Conservation (phyloP, 2,113 vertebrate genomes). For the Cinclus cinclus region DNA sequence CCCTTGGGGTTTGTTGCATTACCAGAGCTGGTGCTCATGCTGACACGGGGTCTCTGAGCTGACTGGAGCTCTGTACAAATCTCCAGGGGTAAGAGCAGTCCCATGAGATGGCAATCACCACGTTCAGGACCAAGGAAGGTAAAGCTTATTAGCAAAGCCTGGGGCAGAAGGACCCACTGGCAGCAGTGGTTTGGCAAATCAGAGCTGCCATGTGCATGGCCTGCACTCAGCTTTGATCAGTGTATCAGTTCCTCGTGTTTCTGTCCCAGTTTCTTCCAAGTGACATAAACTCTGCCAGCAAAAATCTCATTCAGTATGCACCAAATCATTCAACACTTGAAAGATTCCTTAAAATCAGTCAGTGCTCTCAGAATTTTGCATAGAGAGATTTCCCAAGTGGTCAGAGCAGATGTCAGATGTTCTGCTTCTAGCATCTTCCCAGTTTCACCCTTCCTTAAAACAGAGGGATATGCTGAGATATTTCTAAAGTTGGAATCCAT, state of each 20-base stretch:
- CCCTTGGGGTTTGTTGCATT: not conserved
- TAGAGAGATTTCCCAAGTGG: not conserved
- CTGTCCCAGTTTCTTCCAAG: not conserved
- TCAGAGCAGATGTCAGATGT: not conserved
- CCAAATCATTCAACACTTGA: not conserved
- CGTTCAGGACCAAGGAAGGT: not conserved
- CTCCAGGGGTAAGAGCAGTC: not conserved
- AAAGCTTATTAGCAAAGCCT: not conserved
- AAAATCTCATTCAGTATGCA: not conserved
- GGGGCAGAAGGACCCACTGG: not conserved
- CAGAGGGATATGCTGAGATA: not conserved
- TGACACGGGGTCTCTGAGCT: rapidly evolving
- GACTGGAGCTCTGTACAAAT: not conserved
- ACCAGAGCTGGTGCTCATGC: not conserved
- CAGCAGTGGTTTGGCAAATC: not conserved
- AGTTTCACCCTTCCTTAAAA: not conserved
- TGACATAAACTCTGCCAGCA: not conserved
- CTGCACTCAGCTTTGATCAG: not conserved
- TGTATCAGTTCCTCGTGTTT: not conserved
- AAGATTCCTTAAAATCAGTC: not conserved
- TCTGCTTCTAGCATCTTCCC: not conserved
- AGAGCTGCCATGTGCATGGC: not conserved
- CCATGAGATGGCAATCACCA: rapidly evolving
- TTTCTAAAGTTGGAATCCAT: not conserved
- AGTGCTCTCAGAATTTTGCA: not conserved